Conservation (phyloP, 2,797 vertebrate genomes). For the Sternotherus odoratus region DNA sequence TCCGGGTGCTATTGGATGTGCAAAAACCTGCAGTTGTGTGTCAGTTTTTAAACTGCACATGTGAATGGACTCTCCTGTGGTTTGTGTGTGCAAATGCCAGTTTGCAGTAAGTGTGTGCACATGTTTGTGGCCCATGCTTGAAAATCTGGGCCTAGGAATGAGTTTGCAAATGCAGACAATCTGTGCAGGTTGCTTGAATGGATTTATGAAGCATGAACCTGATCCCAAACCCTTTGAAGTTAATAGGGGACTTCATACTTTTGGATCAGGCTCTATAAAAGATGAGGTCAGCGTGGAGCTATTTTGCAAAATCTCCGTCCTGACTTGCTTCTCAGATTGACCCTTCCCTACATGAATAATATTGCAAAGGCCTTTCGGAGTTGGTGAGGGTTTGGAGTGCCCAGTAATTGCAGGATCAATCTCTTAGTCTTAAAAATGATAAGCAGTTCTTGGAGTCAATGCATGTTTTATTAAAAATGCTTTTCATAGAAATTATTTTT, state of each 20-base stretch:
- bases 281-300: slow-evolving; percentile 7
- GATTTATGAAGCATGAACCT: neutral
- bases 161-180: neutral
- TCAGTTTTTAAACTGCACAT: neutral
- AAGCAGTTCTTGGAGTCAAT: slow-evolving; percentile 48
- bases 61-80: neutral
- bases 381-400: slow-evolving; percentile 9
- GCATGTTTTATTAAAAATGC: slow-evolving; percentile 65
- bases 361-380: neutral
- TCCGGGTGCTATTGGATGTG: neutral
- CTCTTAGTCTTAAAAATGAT: slow-evolving; percentile 23
- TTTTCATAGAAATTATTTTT: slow-evolving; percentile 46
- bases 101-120: neutral
- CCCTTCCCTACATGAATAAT: neutral
- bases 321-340: neutral
- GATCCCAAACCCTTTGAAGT: neutral
- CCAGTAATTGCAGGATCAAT: neutral
- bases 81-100: neutral
- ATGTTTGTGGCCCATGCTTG: neutral
- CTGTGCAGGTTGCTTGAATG: neutral
- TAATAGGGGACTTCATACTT: neutral
- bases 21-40: neutral
- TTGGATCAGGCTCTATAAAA: slow-evolving; percentile 22
- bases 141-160: neutral
- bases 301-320: slow-evolving; percentile 51